phyloP scores from a whole-genome alignment of 2,113 vertebrate species.

The Halcyon senegalensis region DNA sequence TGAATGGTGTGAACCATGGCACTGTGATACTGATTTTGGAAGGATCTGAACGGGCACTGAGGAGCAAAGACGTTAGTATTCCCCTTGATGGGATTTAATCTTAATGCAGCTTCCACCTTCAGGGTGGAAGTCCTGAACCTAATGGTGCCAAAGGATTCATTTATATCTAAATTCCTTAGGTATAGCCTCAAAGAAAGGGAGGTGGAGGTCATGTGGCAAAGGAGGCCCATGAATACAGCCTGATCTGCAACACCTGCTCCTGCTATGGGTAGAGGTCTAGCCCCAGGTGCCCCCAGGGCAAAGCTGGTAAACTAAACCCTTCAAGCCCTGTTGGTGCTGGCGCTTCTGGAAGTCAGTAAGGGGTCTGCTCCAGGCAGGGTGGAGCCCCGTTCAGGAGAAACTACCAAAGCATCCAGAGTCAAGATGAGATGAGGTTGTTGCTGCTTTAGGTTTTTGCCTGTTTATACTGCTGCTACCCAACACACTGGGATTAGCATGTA shows the following conservation, averaged over 20 bases:
- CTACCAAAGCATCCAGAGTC: not conserved
- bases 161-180: not conserved
- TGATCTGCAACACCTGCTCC: not conserved
- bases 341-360: not conserved
- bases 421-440: rapidly evolving
- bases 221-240: not conserved
- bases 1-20: not conserved
- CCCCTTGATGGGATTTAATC: conserved; percentile 6
- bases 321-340: not conserved
- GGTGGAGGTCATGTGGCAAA: not conserved
- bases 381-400: not conserved
- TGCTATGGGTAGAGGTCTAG: not conserved
- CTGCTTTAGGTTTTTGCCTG: not conserved
- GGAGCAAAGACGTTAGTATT: not conserved
- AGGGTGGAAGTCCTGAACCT: not conserved
- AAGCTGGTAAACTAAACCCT: not conserved
- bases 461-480: not conserved
- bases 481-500: rapidly evolving
- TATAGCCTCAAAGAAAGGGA: not conserved
- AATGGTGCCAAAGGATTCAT: not conserved
- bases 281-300: not conserved
- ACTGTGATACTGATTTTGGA: rapidly evolving
- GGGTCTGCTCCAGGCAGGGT: not conserved
- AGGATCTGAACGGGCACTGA: not conserved
- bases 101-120: conserved; percentile 4